Conservation (phyloP, 2,113 vertebrate genomes). For the Steatornis caripensis region DNA sequence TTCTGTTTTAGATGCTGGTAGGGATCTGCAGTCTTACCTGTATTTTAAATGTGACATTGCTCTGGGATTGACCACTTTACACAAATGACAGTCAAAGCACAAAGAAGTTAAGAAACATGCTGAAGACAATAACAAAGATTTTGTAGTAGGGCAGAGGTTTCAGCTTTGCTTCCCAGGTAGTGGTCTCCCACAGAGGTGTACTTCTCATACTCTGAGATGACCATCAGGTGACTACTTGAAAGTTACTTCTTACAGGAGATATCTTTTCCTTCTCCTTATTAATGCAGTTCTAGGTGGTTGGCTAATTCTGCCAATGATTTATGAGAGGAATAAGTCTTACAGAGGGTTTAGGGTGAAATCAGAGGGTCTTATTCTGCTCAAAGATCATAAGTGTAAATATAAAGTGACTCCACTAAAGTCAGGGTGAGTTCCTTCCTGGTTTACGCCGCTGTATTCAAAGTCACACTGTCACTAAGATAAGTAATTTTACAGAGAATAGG, state of each 20-base stretch:
- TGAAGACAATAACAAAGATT: background rate
- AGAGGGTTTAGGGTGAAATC: background rate
- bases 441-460: background rate
- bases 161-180: background rate
- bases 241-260: background rate
- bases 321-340: background rate
- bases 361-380: background rate
- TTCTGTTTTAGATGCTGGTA: background rate
- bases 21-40: background rate
- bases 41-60: background rate
- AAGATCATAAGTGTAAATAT: background rate
- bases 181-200: background rate
- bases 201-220: background rate
- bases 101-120: background rate
- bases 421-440: background rate
- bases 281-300: background rate
- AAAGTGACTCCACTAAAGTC: background rate
- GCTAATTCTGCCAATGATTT: background rate
- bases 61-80: background rate
- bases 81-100: background rate
- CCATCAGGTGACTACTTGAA: background rate
- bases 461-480: background rate
- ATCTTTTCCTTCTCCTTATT: background rate
- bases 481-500: background rate
- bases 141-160: background rate